Conservation (phyloP, 1,140 invertebrate genomes). For the Coboldia fuscipes region DNA sequence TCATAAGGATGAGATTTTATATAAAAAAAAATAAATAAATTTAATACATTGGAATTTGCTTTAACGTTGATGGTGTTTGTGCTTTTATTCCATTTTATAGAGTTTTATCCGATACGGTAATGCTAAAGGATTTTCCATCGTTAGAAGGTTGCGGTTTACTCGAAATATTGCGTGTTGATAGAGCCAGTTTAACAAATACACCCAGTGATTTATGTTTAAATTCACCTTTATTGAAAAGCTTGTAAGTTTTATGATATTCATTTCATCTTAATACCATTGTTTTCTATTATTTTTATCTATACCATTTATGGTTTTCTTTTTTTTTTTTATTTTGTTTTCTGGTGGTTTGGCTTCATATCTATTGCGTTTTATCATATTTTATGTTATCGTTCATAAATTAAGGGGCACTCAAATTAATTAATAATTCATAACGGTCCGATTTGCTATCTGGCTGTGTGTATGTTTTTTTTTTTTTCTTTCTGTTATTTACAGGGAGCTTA, state of each 20-base stretch:
- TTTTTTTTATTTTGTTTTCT: slow-evolving; percentile 3
- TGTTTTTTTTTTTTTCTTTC: too few species aligned
- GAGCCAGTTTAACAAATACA: slow-evolving; percentile 46
- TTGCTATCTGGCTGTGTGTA: not conserved
- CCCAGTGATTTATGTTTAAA: slow-evolving; percentile 53
- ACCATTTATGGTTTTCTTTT: not conserved
- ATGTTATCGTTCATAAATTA: too few species aligned
- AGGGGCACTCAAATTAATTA: not conserved
- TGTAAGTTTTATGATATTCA: slow-evolving; percentile 40
- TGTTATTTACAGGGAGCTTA: slow-evolving; percentile 68
- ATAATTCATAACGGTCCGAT: not conserved
- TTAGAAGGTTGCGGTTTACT: slow-evolving; percentile 55
- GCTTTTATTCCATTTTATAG: slow-evolving; percentile 24
- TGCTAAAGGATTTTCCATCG: slow-evolving; percentile 56
- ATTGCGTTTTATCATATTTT: too few species aligned
- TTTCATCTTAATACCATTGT: slow-evolving; percentile 4
- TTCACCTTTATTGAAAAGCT: slow-evolving; percentile 54
- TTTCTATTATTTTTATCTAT: slow-evolving; percentile 4
- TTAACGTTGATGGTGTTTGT: slow-evolving; percentile 2
- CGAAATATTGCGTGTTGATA: slow-evolving; percentile 60
- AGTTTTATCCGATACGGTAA: slow-evolving; percentile 63
- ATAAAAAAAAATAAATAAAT: not conserved
- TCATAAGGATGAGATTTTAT: too few species aligned
- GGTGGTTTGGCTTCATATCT: too few species aligned
- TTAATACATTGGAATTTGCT: not conserved